phyloP scores from a whole-genome alignment of 1,140 invertebrate species.

The Macrocentrus cingulum region DNA sequence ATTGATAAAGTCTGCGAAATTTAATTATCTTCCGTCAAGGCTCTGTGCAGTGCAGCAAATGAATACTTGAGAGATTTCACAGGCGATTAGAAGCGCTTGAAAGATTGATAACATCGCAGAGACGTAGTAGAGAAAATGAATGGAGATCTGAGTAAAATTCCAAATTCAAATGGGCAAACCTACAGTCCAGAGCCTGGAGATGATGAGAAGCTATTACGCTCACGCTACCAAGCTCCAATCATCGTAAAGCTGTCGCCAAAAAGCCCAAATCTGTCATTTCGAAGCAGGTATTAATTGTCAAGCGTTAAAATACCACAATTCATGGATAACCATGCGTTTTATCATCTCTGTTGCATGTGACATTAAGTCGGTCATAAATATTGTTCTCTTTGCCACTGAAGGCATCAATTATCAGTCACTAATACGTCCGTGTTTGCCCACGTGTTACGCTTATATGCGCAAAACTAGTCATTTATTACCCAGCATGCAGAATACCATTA shows the following conservation, averaged over 20 bases:
- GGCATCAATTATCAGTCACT: constrained; percentile 12
- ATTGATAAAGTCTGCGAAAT: constrained; percentile 7
- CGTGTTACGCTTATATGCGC: neutral
- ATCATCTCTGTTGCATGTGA: neutral
- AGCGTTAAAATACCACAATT: neutral
- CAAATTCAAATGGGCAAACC: constrained; percentile 19
- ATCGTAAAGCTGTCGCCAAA: constrained; percentile 37
- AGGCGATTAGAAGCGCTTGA: neutral
- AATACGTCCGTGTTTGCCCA: constrained; percentile 16
- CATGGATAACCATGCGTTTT: constrained; percentile 32
- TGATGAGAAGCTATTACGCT: constrained; percentile 39
- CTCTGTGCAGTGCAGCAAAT: neutral
- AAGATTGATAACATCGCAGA: neutral
- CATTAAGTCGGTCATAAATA: neutral
- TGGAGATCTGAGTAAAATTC: constrained; percentile 30
- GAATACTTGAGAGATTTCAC: constrained; percentile 8
- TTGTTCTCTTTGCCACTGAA: neutral
- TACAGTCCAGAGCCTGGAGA: constrained; percentile 35
- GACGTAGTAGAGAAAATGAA: constrained; percentile 30
- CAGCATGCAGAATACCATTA: constrained; percentile 16
- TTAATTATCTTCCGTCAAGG: constrained; percentile 11
- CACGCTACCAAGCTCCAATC: constrained; percentile 27
- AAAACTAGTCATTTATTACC: constrained; percentile 1
- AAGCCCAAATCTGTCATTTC: constrained; percentile 36
- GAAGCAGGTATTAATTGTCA: constrained; percentile 40